A percentile compares a stretch with the other conserved stretches of the same genome.
These are phyloP conservation scores for Sparus aurata DNA, from an alignment of 2,797 vertebrate genomes.

Conservation along the genomic window DNA sequence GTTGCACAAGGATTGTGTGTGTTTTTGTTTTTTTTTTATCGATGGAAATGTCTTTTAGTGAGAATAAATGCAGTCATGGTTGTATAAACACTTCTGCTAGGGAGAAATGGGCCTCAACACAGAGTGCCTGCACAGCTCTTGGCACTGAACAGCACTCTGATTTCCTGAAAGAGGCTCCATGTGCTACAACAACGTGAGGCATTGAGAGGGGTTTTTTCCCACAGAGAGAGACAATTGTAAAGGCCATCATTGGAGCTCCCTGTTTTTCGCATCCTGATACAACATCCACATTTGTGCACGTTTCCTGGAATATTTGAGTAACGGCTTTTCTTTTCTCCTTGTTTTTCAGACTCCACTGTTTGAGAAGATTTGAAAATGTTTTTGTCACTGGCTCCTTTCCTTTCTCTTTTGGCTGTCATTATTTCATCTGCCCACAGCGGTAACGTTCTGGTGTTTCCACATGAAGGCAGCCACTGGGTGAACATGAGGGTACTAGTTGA, in stretches of 20 bases:
- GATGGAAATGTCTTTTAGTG: neutral
- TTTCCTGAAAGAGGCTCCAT: constrained; percentile 37
- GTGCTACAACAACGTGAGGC: constrained; percentile 28
- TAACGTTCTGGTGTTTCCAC: constrained; percentile 62
- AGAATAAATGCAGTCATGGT: neutral
- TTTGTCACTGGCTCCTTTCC: constrained; percentile 6
- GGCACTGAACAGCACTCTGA: constrained; percentile 19
- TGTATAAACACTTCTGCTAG: constrained; percentile 15
- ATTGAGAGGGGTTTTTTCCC: neutral
- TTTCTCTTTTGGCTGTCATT: constrained; percentile 27
- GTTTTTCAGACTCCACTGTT: constrained; percentile 18
- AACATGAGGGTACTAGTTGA: constrained; percentile 72
- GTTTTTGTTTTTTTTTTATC: constrained; percentile 4
- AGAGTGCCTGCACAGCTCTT: constrained; percentile 32
- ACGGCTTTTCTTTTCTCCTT: neutral
- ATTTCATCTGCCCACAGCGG: constrained; percentile 17
- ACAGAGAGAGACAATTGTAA: neutral
- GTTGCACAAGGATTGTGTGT: neutral
- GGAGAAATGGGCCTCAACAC: neutral
- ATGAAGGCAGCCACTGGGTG: constrained; percentile 76
- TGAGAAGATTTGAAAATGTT: constrained; percentile 46
- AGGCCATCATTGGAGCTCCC: neutral
- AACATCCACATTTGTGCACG: neutral
- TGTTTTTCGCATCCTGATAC: constrained; percentile 1
- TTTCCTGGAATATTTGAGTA: constrained; percentile 6